These are phyloP conservation scores for Sesamia nonagrioides DNA, from an alignment of 1,140 invertebrate genomes.

Conservation along the genomic window DNA sequence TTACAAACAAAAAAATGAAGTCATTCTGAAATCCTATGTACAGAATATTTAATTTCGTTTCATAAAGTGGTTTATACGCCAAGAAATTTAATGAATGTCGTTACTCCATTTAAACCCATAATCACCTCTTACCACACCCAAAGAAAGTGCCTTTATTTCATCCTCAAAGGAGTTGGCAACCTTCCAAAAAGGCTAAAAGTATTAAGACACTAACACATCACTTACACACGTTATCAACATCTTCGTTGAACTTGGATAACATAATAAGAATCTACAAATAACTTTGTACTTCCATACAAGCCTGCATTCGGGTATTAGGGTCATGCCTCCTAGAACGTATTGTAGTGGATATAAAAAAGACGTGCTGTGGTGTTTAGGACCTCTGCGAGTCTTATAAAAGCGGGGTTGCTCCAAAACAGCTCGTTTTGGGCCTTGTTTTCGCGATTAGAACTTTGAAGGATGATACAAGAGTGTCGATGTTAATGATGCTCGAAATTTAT, in stretches of 20 bases:
- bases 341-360: background rate
- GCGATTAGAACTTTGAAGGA: too few relatives aligned
- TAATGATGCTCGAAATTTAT: too few relatives aligned
- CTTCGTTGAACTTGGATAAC: constrained; percentile 7
- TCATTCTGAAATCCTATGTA: too few relatives aligned
- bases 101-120: constrained; percentile 3
- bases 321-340: background rate
- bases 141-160: background rate
- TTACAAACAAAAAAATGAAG: too few relatives aligned
- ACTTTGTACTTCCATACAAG: background rate
- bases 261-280: background rate
- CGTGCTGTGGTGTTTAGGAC: background rate
- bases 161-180: constrained; percentile 14
- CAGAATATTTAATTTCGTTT: too few relatives aligned
- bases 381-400: background rate
- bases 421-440: too few relatives aligned
- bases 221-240: constrained; percentile 9
- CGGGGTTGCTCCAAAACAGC: too few relatives aligned
- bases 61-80: background rate
- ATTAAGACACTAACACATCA: constrained; percentile 15
- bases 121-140: background rate
- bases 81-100: background rate
- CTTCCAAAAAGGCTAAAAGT: constrained; percentile 16
- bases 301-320: background rate
- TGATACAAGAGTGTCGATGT: too few relatives aligned